A percentile compares a stretch with the other conserved stretches of the same genome.
Conservation (phyloP, 1,140 invertebrate genomes). For the Episyrphus balteatus region DNA sequence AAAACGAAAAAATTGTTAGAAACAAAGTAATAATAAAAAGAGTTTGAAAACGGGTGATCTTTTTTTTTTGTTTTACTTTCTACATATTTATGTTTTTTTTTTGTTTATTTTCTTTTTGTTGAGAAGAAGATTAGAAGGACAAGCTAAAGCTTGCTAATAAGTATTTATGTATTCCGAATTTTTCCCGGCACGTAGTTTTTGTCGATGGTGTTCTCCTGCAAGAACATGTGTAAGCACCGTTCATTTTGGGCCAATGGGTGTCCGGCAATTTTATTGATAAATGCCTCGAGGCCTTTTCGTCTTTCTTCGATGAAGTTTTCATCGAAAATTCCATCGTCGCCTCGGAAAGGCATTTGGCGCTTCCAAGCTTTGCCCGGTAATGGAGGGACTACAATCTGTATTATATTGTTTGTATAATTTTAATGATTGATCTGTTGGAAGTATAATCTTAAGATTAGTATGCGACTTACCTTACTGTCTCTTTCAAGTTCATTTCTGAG, state of each 20-base stretch:
- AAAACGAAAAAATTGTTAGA: too few relatives aligned
- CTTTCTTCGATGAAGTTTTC: constrained; percentile 99
- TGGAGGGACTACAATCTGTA: constrained; percentile 91
- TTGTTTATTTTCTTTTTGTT: constrained; percentile 11
- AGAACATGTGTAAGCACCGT: constrained; percentile 98
- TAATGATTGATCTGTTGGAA: too few relatives aligned
- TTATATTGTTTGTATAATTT: too few relatives aligned
- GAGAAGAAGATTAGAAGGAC: too few relatives aligned
- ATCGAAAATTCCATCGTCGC: constrained; percentile 98
- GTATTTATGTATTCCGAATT: constrained; percentile 84
- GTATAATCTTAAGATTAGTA: too few relatives aligned
- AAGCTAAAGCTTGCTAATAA: neutral
- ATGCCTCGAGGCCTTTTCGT: constrained; percentile 93
- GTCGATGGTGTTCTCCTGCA: constrained; percentile 94
- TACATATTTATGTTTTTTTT: constrained; percentile 17
- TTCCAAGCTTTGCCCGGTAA: constrained; percentile 98
- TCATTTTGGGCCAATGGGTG: constrained; percentile 99
- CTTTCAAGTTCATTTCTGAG: constrained; percentile 95
- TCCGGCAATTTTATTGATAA: constrained; percentile 99
- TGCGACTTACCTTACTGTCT: constrained; percentile 85
- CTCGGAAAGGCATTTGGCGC: constrained; percentile 92
- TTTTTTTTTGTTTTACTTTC: constrained; percentile 14
- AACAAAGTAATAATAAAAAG: too few relatives aligned
- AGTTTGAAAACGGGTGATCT: too few relatives aligned
- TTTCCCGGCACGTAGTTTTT: constrained; percentile 99